Percentiles rank a stretch among this genome's conserved stretches.
Conservation (phyloP, 2,888 invertebrate species). For the Diaprepes abbreviatus region DNA sequence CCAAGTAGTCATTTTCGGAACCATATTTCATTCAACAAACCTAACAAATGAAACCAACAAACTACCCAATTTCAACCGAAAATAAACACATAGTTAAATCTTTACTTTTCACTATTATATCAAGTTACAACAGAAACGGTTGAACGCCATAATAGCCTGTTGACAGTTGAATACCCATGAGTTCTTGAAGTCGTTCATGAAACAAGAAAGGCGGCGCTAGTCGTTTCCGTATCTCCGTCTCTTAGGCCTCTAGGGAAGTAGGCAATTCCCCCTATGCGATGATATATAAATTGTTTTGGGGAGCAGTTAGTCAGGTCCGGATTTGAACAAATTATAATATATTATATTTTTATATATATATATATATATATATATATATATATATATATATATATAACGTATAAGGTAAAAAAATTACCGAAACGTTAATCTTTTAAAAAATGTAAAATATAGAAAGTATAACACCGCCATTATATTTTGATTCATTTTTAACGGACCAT, state of each 20-base stretch:
- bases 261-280: conserved; percentile 20
- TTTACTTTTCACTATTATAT: conserved; percentile 21
- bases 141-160: conserved; percentile 40
- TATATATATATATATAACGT: too few relatives aligned
- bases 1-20: not conserved
- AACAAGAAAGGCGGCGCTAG: conserved; percentile 33
- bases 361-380: too few relatives aligned
- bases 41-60: conserved; percentile 28
- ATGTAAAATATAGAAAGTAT: too few relatives aligned
- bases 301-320: not conserved
- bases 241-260: conserved; percentile 28
- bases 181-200: conserved; percentile 26
- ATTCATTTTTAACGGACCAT: too few relatives aligned
- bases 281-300: conserved; percentile 27
- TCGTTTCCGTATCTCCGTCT: conserved; percentile 27
- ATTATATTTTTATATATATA: too few relatives aligned
- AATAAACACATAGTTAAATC: conserved; percentile 36
- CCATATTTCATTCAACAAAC: conserved; percentile 19
- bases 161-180: conserved; percentile 41
- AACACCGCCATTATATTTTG: too few relatives aligned
- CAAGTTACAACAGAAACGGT: conserved; percentile 33
- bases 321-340: too few relatives aligned
- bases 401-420: too few relatives aligned
- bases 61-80: too few relatives aligned
- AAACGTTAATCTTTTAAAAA: too few relatives aligned